Percentiles rank a stretch among this genome's conserved stretches.
phyloP scores from a whole-genome alignment of 2,888 invertebrate species.

The Zonitis immaculata region DNA sequence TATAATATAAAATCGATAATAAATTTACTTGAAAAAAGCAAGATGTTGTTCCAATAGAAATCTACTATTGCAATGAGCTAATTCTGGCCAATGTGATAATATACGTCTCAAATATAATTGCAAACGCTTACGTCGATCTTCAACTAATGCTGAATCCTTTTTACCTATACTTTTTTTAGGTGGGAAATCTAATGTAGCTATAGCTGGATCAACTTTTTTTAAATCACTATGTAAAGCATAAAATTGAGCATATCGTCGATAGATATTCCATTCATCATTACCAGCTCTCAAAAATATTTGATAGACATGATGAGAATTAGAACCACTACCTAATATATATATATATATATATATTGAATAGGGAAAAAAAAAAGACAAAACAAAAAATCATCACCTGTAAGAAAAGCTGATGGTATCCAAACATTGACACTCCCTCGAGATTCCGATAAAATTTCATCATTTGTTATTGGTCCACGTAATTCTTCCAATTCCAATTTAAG shows the following conservation, averaged over 20 bases:
- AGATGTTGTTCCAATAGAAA: constrained; percentile 73
- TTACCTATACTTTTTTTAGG: constrained; percentile 93
- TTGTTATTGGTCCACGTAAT: constrained; percentile 59
- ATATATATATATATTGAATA: constrained; percentile 3
- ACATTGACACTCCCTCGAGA: constrained; percentile 64
- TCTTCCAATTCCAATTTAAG: constrained; percentile 61
- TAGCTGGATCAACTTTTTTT: constrained; percentile 74
- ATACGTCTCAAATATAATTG: constrained; percentile 85
- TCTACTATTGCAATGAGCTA: constrained; percentile 71
- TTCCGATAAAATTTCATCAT: constrained; percentile 46
- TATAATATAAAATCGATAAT: constrained; percentile 6
- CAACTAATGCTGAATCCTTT: constrained; percentile 83
- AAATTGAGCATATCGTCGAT: constrained; percentile 90
- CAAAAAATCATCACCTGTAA: constrained; percentile 64
- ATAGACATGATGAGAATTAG: constrained; percentile 83
- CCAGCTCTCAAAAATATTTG: constrained; percentile 76
- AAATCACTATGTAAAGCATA: constrained; percentile 77
- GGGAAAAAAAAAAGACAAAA: too few relatives aligned
- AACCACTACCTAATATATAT: constrained; percentile 52
- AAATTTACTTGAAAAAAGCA: constrained; percentile 78
- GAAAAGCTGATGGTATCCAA: constrained; percentile 84
- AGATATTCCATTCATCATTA: constrained; percentile 94
- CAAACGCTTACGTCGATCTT: constrained; percentile 75
- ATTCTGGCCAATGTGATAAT: constrained; percentile 72
- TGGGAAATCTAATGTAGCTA: constrained; percentile 84